These are phyloP conservation scores for Redunca redunca DNA, from an alignment of 2,113 vertebrate genomes.

Conservation along the genomic window DNA sequence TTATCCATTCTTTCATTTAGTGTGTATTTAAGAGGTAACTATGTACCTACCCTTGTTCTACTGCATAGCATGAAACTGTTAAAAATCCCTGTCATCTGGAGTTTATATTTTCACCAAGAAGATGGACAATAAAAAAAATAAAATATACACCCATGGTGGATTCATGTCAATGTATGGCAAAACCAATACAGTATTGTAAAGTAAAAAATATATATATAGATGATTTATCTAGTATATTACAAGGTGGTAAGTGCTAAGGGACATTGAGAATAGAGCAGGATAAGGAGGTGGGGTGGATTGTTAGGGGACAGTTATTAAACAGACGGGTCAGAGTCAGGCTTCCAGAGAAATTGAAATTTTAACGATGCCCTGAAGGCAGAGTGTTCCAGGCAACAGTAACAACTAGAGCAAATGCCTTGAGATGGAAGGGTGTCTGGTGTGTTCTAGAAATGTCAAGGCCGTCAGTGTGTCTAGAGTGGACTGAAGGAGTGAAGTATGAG, in stretches of 20 bases:
- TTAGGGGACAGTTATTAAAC: background rate
- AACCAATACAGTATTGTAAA: too few species aligned
- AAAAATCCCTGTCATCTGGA: background rate
- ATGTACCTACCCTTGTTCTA: background rate
- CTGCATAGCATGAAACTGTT: background rate
- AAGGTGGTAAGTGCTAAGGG: background rate
- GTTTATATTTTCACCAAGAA: background rate
- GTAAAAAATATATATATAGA: background rate
- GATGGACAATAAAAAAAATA: background rate
- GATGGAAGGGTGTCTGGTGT: accelerated
- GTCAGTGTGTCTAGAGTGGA: background rate
- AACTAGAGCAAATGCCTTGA: background rate
- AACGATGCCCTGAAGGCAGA: background rate
- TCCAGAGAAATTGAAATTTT: background rate
- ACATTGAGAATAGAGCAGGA: background rate
- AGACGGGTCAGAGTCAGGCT: background rate
- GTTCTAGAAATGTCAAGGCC: background rate
- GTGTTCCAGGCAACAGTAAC: background rate
- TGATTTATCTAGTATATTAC: background rate
- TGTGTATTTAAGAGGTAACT: background rate
- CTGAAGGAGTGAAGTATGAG: background rate
- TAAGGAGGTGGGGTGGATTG: background rate
- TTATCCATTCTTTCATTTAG: background rate
- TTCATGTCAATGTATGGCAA: too few species aligned
- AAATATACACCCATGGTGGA: background rate